Percentiles rank a stretch among this genome's conserved stretches.
Conservation (phyloP, 2,888 invertebrate genomes). For the Pyrocoelia pectoralis region DNA sequence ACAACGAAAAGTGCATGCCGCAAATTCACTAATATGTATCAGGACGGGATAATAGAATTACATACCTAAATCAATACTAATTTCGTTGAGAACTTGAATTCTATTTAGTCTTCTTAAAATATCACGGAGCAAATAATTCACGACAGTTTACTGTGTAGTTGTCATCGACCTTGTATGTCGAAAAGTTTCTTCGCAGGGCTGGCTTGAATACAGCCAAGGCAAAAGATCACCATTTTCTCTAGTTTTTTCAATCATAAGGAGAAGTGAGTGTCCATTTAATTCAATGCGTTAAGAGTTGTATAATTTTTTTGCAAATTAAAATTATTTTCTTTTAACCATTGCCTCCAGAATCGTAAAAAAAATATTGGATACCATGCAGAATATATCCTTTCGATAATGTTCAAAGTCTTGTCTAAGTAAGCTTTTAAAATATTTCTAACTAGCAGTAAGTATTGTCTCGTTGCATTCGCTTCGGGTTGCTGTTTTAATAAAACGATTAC, state of each 20-base stretch:
- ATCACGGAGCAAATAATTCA: background rate
- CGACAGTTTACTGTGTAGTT: background rate
- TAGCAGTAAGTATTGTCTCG: background rate
- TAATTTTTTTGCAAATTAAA: conserved; percentile 17
- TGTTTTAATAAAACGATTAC: background rate
- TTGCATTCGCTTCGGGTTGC: background rate
- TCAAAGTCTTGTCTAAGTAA: conserved; percentile 2
- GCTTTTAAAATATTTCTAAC: background rate
- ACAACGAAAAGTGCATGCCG: too few species aligned
- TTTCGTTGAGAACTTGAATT: background rate
- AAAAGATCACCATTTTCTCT: background rate
- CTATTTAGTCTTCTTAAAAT: background rate
- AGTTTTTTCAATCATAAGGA: conserved; percentile 14
- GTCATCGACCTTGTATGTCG: background rate
- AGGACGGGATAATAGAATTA: too few species aligned
- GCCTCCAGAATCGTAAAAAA: conserved; percentile 25
- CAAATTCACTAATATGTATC: too few species aligned
- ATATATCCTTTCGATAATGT: background rate
- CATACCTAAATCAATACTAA: background rate
- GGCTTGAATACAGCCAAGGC: background rate
- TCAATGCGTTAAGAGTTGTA: conserved; percentile 24
- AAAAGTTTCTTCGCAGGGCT: background rate
- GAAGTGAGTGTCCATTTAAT: conserved; percentile 28
- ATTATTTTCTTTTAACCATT: conserved; percentile 20
- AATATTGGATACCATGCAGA: conserved; percentile 25